Conservation (phyloP, 2,113 vertebrate genomes). For the Dipodomys stephensi region DNA sequence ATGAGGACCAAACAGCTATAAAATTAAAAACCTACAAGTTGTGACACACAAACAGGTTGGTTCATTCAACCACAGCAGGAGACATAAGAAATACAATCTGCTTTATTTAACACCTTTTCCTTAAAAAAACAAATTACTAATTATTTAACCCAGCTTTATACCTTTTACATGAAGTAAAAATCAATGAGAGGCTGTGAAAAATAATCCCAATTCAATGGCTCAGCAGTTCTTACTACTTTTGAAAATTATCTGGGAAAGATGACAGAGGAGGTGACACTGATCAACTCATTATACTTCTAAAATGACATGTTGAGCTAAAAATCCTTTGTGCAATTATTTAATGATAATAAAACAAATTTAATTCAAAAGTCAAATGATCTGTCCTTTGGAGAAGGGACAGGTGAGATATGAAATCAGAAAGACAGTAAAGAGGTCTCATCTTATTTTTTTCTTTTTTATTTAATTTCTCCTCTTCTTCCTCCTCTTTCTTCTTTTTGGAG, state of each 20-base stretch:
- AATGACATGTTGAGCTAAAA: too few species aligned
- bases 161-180: constrained; percentile 47
- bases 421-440: background rate
- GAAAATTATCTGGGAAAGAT: constrained; percentile 4
- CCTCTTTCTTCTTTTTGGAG: background rate
- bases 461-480: background rate
- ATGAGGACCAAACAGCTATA: background rate
- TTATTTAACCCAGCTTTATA: constrained; percentile 29
- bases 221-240: background rate
- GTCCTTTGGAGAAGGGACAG: background rate
- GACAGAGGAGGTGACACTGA: too few species aligned
- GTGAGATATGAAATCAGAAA: background rate
- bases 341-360: too few species aligned
- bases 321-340: too few species aligned
- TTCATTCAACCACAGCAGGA: background rate
- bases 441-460: background rate
- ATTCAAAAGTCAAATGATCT: too few species aligned
- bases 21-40: constrained; percentile 18
- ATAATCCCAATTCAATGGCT: background rate
- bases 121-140: background rate
- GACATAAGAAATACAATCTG: background rate
- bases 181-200: constrained; percentile 30
- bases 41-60: background rate
- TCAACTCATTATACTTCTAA: too few species aligned
- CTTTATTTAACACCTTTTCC: constrained; percentile 44